Evolutionary conservation across 2,888 invertebrate species (phyloP).

Genomic region (Caenorhabditis sinica): DNA sequence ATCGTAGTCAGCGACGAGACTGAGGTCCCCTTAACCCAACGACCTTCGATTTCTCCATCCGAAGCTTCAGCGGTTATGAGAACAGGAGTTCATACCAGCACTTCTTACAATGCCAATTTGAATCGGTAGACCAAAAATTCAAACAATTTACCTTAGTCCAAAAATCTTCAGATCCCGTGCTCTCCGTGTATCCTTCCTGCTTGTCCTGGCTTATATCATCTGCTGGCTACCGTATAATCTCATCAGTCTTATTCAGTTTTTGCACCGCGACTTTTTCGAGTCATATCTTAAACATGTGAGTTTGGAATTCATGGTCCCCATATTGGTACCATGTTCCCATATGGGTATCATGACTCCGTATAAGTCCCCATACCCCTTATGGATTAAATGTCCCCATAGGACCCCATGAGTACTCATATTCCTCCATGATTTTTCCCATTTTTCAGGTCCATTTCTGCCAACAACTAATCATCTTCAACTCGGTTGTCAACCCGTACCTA

Average conservation of each 20-base stretch:
- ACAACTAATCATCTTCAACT: slow-evolving; percentile 82
- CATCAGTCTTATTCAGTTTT: slow-evolving; percentile 77
- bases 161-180: slow-evolving; percentile 79
- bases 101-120: slow-evolving; percentile 76
- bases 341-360: too few relatives aligned
- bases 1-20: slow-evolving; percentile 75
- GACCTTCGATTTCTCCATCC: slow-evolving; percentile 70
- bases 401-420: too few relatives aligned
- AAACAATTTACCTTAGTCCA: background rate
- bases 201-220: slow-evolving; percentile 81
- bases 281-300: slow-evolving; percentile 62
- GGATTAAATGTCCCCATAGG: too few relatives aligned
- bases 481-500: slow-evolving; percentile 82
- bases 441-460: slow-evolving; percentile 75
- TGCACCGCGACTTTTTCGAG: slow-evolving; percentile 76
- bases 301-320: background rate
- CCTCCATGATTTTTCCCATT: too few relatives aligned
- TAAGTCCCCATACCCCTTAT: too few relatives aligned
- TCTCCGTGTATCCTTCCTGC: slow-evolving; percentile 79
- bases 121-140: slow-evolving; percentile 46
- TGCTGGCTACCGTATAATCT: slow-evolving; percentile 83
- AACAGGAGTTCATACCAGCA: slow-evolving; percentile 73
- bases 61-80: slow-evolving; percentile 72
- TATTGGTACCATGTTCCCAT: background rate
- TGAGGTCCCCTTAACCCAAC: slow-evolving; percentile 68